Percentiles rank a stretch among this genome's conserved stretches.
These are phyloP conservation scores for Diprion similis DNA, from an alignment of 1,140 invertebrate species.

Conservation along the genomic window DNA sequence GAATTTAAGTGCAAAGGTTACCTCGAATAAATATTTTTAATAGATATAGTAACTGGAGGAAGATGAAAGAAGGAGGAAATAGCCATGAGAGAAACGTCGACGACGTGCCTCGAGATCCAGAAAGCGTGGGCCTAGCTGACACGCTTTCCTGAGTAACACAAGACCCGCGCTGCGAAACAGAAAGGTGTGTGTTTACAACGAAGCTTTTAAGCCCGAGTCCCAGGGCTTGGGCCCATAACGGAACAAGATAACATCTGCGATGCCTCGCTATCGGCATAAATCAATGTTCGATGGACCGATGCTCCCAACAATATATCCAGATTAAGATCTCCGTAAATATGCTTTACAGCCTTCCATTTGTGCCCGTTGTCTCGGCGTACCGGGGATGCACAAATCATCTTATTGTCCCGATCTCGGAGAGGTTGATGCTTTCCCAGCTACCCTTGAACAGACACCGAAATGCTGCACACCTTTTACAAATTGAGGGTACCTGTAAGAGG, in stretches of 20 bases:
- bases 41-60: not conserved
- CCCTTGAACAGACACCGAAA: too few species aligned
- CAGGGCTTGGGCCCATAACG: conserved; percentile 26
- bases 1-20: not conserved
- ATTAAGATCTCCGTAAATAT: conserved; percentile 27
- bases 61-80: not conserved
- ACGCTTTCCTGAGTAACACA: conserved; percentile 3
- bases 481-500: too few species aligned
- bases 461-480: too few species aligned
- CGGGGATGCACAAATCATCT: conserved; percentile 33
- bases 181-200: conserved; percentile 39
- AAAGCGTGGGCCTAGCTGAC: not conserved
- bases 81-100: not conserved
- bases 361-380: conserved; percentile 24
- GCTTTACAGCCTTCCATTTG: conserved; percentile 17
- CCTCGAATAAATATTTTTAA: not conserved
- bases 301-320: conserved; percentile 24
- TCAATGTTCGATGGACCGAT: conserved; percentile 30
- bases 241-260: conserved; percentile 32
- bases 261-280: conserved; percentile 31
- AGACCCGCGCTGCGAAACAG: conserved; percentile 35
- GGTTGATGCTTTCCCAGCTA: not conserved
- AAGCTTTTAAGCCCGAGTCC: conserved; percentile 32
- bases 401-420: not conserved
- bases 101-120: not conserved